phyloP scores from a whole-genome alignment of 1,140 invertebrate genomes.

The Hetaerina americana region DNA sequence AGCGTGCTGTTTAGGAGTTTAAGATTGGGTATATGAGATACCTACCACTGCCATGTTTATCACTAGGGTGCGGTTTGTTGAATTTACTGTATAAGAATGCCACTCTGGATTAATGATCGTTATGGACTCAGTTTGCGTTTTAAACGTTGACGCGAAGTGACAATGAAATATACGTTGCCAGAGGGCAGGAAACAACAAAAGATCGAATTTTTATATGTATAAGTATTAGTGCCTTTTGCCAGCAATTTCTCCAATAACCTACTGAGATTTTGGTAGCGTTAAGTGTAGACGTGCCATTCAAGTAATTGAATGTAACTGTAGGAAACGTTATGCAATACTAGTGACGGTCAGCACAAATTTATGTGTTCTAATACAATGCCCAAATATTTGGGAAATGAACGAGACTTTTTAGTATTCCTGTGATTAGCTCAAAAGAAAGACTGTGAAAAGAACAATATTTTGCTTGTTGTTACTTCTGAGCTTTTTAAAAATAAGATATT shows the following conservation, averaged over 20 bases:
- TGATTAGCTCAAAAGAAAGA: neutral
- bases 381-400: neutral
- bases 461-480: neutral
- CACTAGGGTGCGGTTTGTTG: neutral
- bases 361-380: neutral
- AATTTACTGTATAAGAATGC: no score
- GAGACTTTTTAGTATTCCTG: neutral
- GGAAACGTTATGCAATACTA: neutral
- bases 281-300: neutral
- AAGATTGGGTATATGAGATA: neutral
- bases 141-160: neutral
- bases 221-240: neutral
- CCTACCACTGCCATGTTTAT: neutral
- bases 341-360: neutral
- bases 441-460: neutral
- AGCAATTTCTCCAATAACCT: neutral
- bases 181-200: neutral
- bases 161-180: no score
- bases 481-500: neutral
- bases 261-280: neutral
- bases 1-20: neutral
- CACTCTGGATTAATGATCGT: no score
- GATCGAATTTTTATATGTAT: neutral
- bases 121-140: neutral
- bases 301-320: neutral